Conservation (phyloP, 2,888 invertebrate genomes). For the Drepana falcataria region DNA sequence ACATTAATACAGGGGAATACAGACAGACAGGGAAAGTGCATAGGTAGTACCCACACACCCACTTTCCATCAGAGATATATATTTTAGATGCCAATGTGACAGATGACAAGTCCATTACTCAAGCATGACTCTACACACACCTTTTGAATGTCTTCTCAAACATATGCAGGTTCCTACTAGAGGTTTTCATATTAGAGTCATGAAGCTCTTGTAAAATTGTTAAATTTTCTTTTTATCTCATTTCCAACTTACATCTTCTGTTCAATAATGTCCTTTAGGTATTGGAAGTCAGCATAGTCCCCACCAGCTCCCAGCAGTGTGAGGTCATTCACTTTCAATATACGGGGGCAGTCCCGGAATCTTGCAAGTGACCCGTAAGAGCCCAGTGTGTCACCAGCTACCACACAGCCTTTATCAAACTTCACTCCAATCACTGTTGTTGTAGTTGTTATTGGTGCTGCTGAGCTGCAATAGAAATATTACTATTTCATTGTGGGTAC, state of each 20-base stretch:
- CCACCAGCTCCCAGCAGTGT: conserved; percentile 95
- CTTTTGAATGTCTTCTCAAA: too few species aligned
- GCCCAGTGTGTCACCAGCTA: conserved; percentile 95
- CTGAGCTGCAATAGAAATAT: conserved; percentile 37
- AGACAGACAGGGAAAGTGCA: too few species aligned
- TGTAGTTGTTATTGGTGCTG: conserved; percentile 90
- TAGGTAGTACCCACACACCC: too few species aligned
- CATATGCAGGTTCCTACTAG: too few species aligned
- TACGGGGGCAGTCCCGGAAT: conserved; percentile 89
- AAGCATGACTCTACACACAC: too few species aligned
- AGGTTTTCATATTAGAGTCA: too few species aligned
- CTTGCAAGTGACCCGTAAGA: conserved; percentile 96
- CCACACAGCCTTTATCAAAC: conserved; percentile 92
- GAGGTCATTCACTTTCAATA: conserved; percentile 92
- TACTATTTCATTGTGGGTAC: not conserved
- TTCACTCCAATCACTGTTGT: conserved; percentile 93
- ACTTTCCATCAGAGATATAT: too few species aligned
- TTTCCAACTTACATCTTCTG: conserved; percentile 85
- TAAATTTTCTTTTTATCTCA: too few species aligned
- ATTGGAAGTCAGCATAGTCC: conserved; percentile 98
- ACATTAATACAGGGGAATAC: too few species aligned
- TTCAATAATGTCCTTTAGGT: conserved; percentile 89
- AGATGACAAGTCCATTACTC: too few species aligned
- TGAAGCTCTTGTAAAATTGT: too few species aligned
- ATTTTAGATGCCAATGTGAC: too few species aligned